A percentile compares a stretch with the other conserved stretches of the same genome.
phyloP scores from a whole-genome alignment of 64 coral and sea anemone species.

The Stichodactyla mertensii region DNA sequence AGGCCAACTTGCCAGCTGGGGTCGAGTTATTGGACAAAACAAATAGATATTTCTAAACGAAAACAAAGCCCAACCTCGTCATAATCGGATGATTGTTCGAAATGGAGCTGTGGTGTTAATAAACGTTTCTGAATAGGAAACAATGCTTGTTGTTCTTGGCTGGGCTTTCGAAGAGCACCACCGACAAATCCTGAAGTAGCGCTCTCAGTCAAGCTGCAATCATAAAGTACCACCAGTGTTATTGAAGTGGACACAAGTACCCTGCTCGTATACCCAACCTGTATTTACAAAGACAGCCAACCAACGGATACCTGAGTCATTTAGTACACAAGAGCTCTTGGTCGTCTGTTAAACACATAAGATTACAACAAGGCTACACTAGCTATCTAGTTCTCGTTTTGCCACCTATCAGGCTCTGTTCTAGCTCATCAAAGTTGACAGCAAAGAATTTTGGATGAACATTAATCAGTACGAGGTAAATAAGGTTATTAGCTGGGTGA shows the following conservation, averaged over 20 bases:
- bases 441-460: neutral
- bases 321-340: neutral
- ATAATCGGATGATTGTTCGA: conserved; percentile 91
- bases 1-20: conserved; percentile 14
- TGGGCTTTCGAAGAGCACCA: neutral
- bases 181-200: neutral
- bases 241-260: neutral
- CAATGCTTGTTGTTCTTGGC: conserved; percentile 96
- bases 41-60: conserved; percentile 56
- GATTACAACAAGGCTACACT: too few relatives aligned
- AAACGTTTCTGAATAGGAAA: conserved; percentile 65
- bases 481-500: neutral
- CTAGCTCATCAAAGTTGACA: neutral
- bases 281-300: neutral
- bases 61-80: conserved; percentile 71
- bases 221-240: conserved; percentile 52
- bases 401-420: too few relatives aligned
- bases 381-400: too few relatives aligned
- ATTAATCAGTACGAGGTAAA: neutral
- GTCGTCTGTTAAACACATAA: neutral
- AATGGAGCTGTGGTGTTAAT: conserved; percentile 74
- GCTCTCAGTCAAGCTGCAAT: conserved; percentile 52
- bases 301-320: neutral
- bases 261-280: neutral
- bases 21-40: conserved; percentile 58